Percentiles rank a stretch among this genome's conserved stretches.
Evolutionary conservation across 2,888 invertebrate genomes (phyloP).

Genomic region (Ophioninae sp.): DNA sequence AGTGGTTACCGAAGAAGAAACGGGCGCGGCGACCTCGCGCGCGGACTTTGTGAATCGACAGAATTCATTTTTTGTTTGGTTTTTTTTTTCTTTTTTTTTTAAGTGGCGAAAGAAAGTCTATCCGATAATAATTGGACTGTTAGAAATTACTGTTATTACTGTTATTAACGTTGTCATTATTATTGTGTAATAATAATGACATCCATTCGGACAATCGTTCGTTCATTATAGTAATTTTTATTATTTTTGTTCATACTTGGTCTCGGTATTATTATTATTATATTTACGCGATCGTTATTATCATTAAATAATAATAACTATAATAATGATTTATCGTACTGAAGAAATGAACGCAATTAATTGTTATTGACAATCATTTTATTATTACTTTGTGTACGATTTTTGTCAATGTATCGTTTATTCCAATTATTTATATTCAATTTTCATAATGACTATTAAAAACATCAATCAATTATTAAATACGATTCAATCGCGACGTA

Average conservation of each 20-base stretch:
- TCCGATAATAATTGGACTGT: neutral
- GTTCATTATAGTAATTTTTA: too few relatives aligned
- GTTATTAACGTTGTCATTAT: neutral
- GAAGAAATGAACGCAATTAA: neutral
- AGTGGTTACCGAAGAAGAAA: constrained; percentile 65
- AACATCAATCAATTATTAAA: too few relatives aligned
- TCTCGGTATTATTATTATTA: too few relatives aligned
- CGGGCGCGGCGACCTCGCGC: constrained; percentile 44
- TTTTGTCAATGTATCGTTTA: too few relatives aligned
- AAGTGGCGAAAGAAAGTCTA: neutral
- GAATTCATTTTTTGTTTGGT: too few relatives aligned
- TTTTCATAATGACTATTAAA: too few relatives aligned
- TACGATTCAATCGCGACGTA: too few relatives aligned
- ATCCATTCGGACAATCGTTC: too few relatives aligned
- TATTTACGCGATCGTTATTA: too few relatives aligned
- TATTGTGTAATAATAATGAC: neutral
- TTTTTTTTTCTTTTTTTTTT: constrained; percentile 28
- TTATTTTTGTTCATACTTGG: too few relatives aligned
- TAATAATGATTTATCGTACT: neutral
- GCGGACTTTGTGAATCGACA: constrained; percentile 64
- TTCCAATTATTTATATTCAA: too few relatives aligned
- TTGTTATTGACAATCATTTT: neutral
- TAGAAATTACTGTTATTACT: neutral
- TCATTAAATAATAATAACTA: neutral
- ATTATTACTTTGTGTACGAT: neutral